Evolutionary conservation across 2,888 invertebrate genomes (phyloP), one percentile per base, ranked within the genome.

Genomic region (Scaptomyza flava): DNA sequence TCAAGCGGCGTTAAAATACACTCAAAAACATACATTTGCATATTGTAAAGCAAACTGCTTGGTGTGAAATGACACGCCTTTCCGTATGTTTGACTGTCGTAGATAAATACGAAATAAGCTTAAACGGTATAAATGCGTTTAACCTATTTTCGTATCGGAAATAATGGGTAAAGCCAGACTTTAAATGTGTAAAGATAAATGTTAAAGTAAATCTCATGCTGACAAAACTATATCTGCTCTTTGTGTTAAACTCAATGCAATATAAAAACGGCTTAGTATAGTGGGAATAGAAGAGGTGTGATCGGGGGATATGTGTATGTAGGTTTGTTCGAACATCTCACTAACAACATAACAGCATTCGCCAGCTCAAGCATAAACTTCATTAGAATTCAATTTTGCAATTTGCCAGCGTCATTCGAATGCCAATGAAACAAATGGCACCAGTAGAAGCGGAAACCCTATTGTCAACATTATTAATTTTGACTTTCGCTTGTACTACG

Each of bases 371-470:
- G 43, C 31, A 30, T 48, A 58, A 58, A 60, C 52, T 68, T 53
- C 46, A 63, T 60, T 60, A 47, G 42, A 63, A 73, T 73, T 78
- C 61, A 73, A 78, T 78, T 63, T 61, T 9, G 41, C 20, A 23
- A 66, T 50, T 56, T 30, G 12, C 47, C 34, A 42, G 34, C 43
- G 30, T 43, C 47, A 47, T 31, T 60, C n/a, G 27, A 36, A 42
- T 42, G 11, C 27, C 17, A 52, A 61, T 56, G 48, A 20, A 58
- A 43, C 12, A 17, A 53, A 60, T 41, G 30, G 27, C 9, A 14
- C 45, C 38, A 12, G n/a, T 3, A 9, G 41, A 14, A 38, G 14
- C 17, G 17, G 41, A 41, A 41, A 11, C 17, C 9, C 23, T 31
- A 61, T 33, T 62, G 51, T 45, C 52, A 38, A 14, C 54, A 42